Conservation (phyloP, 2,888 invertebrate species). For the Sminthurinus aureus region DNA sequence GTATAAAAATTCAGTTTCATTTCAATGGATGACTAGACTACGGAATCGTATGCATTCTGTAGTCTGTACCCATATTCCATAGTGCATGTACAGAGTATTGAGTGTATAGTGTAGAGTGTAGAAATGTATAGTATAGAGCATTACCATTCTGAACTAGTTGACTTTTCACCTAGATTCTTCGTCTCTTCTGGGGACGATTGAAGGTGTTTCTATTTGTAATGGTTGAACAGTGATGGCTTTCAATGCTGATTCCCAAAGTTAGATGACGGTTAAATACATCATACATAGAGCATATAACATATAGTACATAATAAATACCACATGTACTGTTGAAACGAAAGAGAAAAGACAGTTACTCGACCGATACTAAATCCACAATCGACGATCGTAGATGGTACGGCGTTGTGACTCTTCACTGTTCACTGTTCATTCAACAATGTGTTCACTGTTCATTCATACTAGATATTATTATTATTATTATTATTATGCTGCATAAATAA, state of each 20-base stretch:
- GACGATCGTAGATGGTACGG: constrained; percentile 8
- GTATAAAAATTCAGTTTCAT: constrained; percentile 2
- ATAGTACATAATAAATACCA: background rate
- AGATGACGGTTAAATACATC: background rate
- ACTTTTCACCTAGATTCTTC: constrained; percentile 48
- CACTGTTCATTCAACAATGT: background rate
- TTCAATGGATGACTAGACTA: constrained; percentile 7
- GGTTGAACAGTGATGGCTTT: constrained; percentile 3
- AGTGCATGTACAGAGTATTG: too few relatives aligned
- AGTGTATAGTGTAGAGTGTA: too few relatives aligned
- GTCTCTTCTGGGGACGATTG: background rate
- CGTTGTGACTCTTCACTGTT: background rate
- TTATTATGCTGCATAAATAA: too few relatives aligned
- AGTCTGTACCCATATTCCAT: too few relatives aligned
- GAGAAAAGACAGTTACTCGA: constrained; percentile 17
- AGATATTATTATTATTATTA: too few relatives aligned
- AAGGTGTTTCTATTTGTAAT: constrained; percentile 2
- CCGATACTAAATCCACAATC: constrained; percentile 12
- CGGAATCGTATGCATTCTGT: background rate
- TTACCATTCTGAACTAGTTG: constrained; percentile 43
- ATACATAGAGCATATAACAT: background rate
- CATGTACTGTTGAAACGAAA: background rate
- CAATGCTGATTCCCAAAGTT: background rate
- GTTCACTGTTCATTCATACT: background rate
- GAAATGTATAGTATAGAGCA: too few relatives aligned